Evolutionary conservation across 1,140 invertebrate genomes (phyloP).

Genomic region (Tribolium madens): DNA sequence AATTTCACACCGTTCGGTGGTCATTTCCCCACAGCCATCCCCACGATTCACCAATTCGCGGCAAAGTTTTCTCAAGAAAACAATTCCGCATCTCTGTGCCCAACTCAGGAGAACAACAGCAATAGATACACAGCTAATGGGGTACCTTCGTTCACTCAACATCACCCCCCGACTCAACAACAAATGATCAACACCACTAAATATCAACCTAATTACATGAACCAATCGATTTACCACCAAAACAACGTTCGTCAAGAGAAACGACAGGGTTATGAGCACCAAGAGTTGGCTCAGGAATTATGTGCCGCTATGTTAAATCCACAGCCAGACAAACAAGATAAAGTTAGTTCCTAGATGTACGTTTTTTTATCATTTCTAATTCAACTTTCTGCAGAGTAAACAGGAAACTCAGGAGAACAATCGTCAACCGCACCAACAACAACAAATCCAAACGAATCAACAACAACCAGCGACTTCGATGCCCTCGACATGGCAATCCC

Average conservation of each 20-base stretch:
- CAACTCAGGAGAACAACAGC: slow-evolving; percentile 57
- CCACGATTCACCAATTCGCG: slow-evolving; percentile 75
- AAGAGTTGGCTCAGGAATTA: slow-evolving; percentile 62
- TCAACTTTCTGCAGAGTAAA: slow-evolving; percentile 40
- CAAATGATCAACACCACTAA: slow-evolving; percentile 59
- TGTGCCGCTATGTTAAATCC: slow-evolving; percentile 61
- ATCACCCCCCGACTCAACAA: slow-evolving; percentile 62
- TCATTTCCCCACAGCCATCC: slow-evolving; percentile 74
- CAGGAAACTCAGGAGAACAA: slow-evolving; percentile 51
- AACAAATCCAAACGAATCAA: slow-evolving; percentile 47
- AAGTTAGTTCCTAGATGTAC: neutral
- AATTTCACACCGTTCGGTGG: slow-evolving; percentile 76
- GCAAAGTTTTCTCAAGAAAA: slow-evolving; percentile 69
- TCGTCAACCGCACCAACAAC: slow-evolving; percentile 53
- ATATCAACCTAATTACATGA: slow-evolving; percentile 61
- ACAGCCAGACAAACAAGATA: slow-evolving; percentile 44
- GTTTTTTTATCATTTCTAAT: no score
- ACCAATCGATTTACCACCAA: slow-evolving; percentile 58
- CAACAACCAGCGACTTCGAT: slow-evolving; percentile 54
- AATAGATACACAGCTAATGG: slow-evolving; percentile 64
- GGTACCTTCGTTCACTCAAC: slow-evolving; percentile 64
- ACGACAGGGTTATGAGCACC: slow-evolving; percentile 59
- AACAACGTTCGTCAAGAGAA: slow-evolving; percentile 58
- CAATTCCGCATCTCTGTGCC: slow-evolving; percentile 57
- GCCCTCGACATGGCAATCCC: slow-evolving; percentile 76